Conservation (phyloP, 2,888 invertebrate genomes). For the Adela reaumurella region DNA sequence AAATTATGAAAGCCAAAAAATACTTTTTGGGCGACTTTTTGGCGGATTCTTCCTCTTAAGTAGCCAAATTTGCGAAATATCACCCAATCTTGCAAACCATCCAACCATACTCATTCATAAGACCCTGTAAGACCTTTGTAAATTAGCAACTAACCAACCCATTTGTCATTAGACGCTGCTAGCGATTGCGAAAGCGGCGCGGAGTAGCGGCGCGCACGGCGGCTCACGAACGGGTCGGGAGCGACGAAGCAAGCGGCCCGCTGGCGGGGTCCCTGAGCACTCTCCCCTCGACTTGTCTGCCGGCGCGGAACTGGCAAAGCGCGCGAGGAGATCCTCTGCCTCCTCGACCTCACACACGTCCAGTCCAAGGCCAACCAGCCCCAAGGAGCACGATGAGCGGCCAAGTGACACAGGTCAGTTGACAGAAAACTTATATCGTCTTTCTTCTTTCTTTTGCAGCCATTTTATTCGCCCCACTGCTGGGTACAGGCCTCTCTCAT, state of each 20-base stretch:
- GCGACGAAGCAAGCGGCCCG: slow-evolving; percentile 4
- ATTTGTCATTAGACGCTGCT: slow-evolving; percentile 25
- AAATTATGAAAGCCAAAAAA: no score
- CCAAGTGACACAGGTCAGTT: slow-evolving; percentile 19
- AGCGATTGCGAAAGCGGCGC: slow-evolving; percentile 39
- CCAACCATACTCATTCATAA: no score
- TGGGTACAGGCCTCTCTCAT: no score
- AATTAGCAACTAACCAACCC: no score
- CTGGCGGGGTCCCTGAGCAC: slow-evolving; percentile 24
- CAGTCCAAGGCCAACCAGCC: not conserved
- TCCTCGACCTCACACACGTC: slow-evolving; percentile 14
- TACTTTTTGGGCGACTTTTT: no score
- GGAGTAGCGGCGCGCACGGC: slow-evolving; percentile 13
- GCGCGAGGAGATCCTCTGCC: slow-evolving; percentile 38
- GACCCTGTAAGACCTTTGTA: no score
- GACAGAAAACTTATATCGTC: no score
- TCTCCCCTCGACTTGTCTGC: slow-evolving; percentile 44
- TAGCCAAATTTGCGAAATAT: no score
- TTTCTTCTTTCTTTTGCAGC: no score
- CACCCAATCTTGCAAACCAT: no score
- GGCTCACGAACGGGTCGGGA: slow-evolving; percentile 8
- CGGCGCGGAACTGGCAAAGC: slow-evolving; percentile 41
- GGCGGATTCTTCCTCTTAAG: no score
- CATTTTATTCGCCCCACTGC: no score
- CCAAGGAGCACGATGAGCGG: slow-evolving; percentile 33